These are phyloP conservation scores for Acestrorhynchus altus DNA, from an alignment of 2,797 vertebrate species.

Conservation along the genomic window DNA sequence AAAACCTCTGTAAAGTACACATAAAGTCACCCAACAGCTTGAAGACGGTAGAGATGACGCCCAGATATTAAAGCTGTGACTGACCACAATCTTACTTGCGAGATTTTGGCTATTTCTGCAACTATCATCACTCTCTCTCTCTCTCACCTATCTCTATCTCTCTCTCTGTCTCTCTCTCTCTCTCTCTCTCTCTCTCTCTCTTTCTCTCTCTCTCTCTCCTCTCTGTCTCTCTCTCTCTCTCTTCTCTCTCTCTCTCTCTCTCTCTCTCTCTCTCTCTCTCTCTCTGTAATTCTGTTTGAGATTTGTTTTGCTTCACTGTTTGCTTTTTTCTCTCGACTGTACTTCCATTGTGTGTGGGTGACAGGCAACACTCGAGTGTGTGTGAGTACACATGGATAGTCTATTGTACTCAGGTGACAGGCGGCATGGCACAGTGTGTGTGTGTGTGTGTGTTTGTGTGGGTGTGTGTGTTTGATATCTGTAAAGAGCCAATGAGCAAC, in stretches of 20 bases:
- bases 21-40: no score
- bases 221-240: neutral
- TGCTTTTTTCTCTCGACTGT: neutral
- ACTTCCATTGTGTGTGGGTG: constrained; percentile 33
- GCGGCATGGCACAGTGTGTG: neutral
- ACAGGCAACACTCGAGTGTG: constrained; percentile 14
- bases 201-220: neutral
- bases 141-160: no score
- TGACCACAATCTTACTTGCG: no score
- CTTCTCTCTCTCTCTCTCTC: neutral
- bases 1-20: no score
- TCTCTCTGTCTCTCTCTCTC: no score
- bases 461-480: neutral
- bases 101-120: no score
- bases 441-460: constrained; percentile 1
- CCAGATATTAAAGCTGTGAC: no score
- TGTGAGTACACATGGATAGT: constrained; percentile 10
- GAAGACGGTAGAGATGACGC: no score
- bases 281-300: neutral
- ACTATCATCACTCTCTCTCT: no score
- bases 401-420: constrained; percentile 39
- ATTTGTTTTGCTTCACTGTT: constrained; percentile 3
- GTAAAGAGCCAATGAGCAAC: constrained; percentile 5
- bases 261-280: constrained; percentile 51
- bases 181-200: no score